Conservation (phyloP, 2,888 invertebrate genomes). For the Spilarctia lutea region DNA sequence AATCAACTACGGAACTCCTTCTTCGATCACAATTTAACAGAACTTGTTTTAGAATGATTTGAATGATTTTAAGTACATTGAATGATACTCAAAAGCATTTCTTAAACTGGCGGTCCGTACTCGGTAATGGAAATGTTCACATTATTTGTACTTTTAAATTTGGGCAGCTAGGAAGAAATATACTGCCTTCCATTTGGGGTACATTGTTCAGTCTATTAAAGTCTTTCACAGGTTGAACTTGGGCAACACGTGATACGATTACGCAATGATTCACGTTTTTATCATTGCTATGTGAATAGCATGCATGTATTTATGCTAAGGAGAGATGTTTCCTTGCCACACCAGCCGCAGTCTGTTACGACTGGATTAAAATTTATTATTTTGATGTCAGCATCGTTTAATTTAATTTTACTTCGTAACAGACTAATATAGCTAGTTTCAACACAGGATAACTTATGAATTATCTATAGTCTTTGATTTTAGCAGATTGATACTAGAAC, state of each 20-base stretch:
- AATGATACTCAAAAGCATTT: constrained; percentile 15
- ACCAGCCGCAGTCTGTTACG: constrained; percentile 16
- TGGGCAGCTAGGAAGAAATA: constrained; percentile 41
- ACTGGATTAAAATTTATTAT: too few relatives aligned
- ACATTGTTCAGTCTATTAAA: constrained; percentile 83
- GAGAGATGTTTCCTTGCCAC: constrained; percentile 56
- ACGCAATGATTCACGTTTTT: constrained; percentile 69
- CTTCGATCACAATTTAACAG: constrained; percentile 43
- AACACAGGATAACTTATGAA: background rate
- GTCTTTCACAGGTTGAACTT: constrained; percentile 81
- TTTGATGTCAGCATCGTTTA: too few relatives aligned
- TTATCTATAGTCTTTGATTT: background rate
- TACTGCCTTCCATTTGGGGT: constrained; percentile 65
- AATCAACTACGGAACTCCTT: constrained; percentile 72
- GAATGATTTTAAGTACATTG: constrained; percentile 37
- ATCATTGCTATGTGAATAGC: constrained; percentile 66
- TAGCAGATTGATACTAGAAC: background rate
- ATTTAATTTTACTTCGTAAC: background rate
- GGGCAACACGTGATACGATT: constrained; percentile 78
- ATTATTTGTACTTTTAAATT: constrained; percentile 37
- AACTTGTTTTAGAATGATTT: constrained; percentile 39
- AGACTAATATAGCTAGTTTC: background rate
- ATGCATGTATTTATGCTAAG: constrained; percentile 65
- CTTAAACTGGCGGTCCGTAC: background rate
- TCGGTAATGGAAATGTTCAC: constrained; percentile 49